Base-by-base conservation (phyloP, 2,888 invertebrate genomes). In the Opisthograptis luteolata region DNA sequence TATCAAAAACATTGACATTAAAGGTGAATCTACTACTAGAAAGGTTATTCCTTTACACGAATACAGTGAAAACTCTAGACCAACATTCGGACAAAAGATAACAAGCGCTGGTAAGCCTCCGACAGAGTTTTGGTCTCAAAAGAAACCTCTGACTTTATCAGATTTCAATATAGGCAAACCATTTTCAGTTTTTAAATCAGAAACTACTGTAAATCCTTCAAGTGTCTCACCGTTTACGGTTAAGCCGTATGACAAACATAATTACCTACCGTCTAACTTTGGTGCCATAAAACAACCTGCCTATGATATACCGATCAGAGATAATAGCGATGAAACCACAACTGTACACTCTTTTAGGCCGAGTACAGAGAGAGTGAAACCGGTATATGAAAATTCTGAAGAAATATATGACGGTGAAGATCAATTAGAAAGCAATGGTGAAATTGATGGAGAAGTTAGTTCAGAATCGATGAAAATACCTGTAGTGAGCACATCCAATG, bases 401-500 rank as follows among this genome's bases (percentile, higher is more conserved):
- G 90, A 87, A 77, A 69, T 90, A 48, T 89, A 84, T 56, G 89
- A 87, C 30, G 88, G 90, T 0, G 81, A 84, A 70, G 89, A 88
- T 32, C 81, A 76, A 49, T 14, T 40, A 48, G 85, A 83, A 45
- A 63, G 64, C 7, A 81, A 84, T 39, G 84, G 84, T 44, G 88
- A 89, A 75, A 60, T 60, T n/a, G 86, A 88, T 36, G 86, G 87
- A 44, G 88, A 89, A 78, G 70, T 89, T 1, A 87, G 89, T 64
- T 81, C 81, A 34, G 91, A 88, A 66, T 91, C 91, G 1, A 84
- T 87, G 78, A 91, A 88, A 73, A 66, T 91, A 19, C 90, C 91
- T 6, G 79, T 89, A 14, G 75, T 91, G 1, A 85, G 82, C 56
- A 63, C 84, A 22, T 85, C 88, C n/a, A 73, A 68, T 55, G 82